phyloP scores from a whole-genome alignment of 2,888 invertebrate genomes.

The Drosophila birchii region DNA sequence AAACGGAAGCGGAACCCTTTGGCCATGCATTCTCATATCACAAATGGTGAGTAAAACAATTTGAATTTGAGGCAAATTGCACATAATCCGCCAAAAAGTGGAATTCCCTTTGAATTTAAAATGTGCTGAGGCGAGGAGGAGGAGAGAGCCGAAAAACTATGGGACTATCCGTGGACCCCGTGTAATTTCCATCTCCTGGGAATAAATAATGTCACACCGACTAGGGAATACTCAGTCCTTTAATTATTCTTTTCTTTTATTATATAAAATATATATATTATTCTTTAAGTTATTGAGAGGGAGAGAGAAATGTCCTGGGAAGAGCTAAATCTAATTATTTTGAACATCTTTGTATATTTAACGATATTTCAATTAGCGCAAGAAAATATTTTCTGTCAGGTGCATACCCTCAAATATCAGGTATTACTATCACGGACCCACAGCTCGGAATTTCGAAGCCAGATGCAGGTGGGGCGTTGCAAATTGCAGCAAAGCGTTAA shows the following conservation, averaged over 20 bases:
- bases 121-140: slow-evolving; percentile 8
- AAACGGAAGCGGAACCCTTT: slow-evolving; percentile 7
- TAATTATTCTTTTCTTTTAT: background rate
- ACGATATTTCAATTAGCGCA: background rate
- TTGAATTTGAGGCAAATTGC: slow-evolving; percentile 36
- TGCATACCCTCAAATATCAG: background rate
- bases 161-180: slow-evolving; percentile 15
- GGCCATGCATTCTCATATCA: slow-evolving; percentile 24
- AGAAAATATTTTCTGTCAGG: too few relatives aligned
- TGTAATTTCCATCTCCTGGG: slow-evolving; percentile 26
- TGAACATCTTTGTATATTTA: background rate
- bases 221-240: background rate
- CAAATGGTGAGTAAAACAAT: slow-evolving; percentile 45
- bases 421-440: slow-evolving; percentile 3
- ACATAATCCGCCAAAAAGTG: slow-evolving; percentile 28
- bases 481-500: slow-evolving; percentile 55
- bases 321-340: background rate
- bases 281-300: background rate
- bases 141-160: slow-evolving; percentile 21
- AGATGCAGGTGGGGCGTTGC: slow-evolving; percentile 48
- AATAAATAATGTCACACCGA: background rate
- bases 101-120: slow-evolving; percentile 44
- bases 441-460: background rate
- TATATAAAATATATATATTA: background rate
- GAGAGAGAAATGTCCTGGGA: too few relatives aligned